phyloP scores from a whole-genome alignment of 1,140 invertebrate genomes.

The Pemphigus obesinymphae region DNA sequence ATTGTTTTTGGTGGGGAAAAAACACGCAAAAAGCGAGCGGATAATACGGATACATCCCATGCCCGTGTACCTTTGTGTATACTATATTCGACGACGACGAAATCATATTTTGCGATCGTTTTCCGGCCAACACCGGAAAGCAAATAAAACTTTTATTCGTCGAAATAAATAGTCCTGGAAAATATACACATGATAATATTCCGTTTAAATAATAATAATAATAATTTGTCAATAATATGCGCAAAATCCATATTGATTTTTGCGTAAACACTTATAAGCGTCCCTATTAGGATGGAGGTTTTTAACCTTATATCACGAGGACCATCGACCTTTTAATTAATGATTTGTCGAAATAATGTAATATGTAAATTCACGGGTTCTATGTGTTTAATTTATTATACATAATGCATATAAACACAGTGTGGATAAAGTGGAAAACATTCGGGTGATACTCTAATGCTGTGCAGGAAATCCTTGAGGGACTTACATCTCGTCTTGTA shows the following conservation, averaged over 20 bases:
- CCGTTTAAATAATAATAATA: background rate
- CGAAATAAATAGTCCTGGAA: too few species aligned
- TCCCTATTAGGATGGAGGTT: background rate
- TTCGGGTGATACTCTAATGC: background rate
- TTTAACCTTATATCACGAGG: conserved; percentile 7
- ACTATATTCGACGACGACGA: too few species aligned
- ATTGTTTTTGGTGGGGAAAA: too few species aligned
- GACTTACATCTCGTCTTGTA: background rate
- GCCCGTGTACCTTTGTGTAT: too few species aligned
- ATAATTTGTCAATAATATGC: background rate
- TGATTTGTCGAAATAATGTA: conserved; percentile 19
- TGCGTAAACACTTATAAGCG: background rate
- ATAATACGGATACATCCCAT: too few species aligned
- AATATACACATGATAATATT: background rate
- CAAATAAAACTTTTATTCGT: too few species aligned
- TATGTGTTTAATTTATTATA: conserved; percentile 16
- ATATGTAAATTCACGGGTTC: conserved; percentile 2
- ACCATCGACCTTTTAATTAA: conserved; percentile 14
- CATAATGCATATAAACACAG: background rate
- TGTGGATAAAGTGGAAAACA: background rate
- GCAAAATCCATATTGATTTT: background rate
- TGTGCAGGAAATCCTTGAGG: background rate
- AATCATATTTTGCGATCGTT: too few species aligned
- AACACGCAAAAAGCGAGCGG: too few species aligned
- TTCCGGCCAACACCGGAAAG: too few species aligned